phyloP scores from a whole-genome alignment of 2,113 vertebrate species.

The Arizona elegans region DNA sequence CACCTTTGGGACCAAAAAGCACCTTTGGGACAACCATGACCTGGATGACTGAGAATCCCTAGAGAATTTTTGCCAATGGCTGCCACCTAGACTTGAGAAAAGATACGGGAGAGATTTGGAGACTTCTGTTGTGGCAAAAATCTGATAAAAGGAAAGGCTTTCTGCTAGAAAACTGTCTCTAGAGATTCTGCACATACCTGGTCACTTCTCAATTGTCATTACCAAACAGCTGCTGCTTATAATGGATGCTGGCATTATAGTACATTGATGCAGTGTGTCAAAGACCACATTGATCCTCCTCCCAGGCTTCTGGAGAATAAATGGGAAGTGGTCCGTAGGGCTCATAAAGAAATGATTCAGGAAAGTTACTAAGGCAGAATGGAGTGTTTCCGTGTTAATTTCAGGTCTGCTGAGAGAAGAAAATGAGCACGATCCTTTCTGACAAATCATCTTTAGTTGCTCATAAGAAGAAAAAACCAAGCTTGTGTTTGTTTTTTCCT shows the following conservation, averaged over 20 bases:
- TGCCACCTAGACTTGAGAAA: neutral
- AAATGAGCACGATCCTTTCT: constrained; percentile 35
- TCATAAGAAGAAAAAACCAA: neutral
- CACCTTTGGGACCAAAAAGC: too few species aligned
- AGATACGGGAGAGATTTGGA: neutral
- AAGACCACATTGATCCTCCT: neutral
- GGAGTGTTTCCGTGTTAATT: constrained; percentile 32
- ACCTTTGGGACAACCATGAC: too few species aligned
- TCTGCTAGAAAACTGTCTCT: neutral
- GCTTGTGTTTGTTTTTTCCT: constrained; percentile 40
- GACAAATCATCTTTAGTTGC: constrained; percentile 26
- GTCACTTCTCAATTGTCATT: constrained; percentile 10
- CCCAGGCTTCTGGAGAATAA: neutral
- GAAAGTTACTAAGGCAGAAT: neutral
- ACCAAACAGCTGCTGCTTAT: constrained; percentile 14
- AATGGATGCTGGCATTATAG: constrained; percentile 18
- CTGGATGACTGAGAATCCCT: too few species aligned
- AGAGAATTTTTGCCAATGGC: too few species aligned
- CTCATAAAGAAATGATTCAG: neutral
- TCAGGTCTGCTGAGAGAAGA: constrained; percentile 35
- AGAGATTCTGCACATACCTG: neutral
- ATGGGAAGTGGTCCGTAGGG: neutral
- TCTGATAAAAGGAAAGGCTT: neutral
- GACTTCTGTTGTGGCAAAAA: neutral
- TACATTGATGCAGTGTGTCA: neutral